phyloP scores from a whole-genome alignment of 2,797 vertebrate genomes.

The Dicrostonyx torquatus region DNA sequence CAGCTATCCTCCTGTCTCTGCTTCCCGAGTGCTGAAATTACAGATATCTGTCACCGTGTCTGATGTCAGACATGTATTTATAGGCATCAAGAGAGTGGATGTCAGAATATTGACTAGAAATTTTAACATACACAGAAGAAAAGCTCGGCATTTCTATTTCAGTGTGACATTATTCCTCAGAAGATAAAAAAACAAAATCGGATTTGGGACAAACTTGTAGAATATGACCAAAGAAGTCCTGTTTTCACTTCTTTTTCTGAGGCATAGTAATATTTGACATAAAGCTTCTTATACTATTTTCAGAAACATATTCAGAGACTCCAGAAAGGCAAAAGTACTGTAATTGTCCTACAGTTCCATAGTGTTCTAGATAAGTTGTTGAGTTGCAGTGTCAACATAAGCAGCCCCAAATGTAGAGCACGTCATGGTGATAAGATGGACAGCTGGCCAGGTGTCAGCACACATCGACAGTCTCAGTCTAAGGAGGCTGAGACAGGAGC shows the following conservation, averaged over 20 bases:
- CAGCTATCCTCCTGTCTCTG: neutral
- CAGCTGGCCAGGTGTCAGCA: neutral
- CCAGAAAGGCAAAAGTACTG: neutral
- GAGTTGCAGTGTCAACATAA: neutral
- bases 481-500: neutral
- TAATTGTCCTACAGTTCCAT: neutral
- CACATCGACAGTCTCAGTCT: neutral
- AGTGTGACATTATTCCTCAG: conserved; percentile 25
- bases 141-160: conserved; percentile 45
- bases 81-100: neutral
- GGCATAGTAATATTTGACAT: neutral
- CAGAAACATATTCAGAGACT: neutral
- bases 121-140: neutral
- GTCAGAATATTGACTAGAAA: conserved; percentile 49
- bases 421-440: conserved; percentile 1
- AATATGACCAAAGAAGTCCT: neutral
- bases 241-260: conserved; percentile 35
- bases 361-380: conserved; percentile 7
- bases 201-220: neutral
- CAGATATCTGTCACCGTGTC: neutral
- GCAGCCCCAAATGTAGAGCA: neutral
- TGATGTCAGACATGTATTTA: neutral
- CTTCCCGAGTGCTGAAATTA: neutral
- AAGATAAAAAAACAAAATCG: conserved; percentile 45
- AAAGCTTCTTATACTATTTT: conserved; percentile 7